Conservation (phyloP, 1,140 invertebrate species). For the Drosophila pachea region DNA sequence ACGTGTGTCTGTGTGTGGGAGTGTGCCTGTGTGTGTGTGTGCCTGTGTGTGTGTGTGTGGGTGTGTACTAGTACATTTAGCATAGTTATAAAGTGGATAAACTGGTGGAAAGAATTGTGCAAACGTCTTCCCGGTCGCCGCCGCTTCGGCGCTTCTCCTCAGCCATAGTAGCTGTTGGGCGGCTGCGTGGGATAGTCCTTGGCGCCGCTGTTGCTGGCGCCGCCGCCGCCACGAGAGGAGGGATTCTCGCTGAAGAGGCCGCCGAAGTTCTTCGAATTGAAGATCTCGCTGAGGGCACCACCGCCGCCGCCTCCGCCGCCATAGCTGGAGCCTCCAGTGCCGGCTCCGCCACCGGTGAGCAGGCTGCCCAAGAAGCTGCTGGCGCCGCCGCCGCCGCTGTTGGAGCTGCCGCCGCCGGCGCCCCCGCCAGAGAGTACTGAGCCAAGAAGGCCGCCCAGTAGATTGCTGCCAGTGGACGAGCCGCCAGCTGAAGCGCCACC, state of each 20-base stretch:
- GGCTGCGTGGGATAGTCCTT: conserved; percentile 75
- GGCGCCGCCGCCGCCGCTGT: conserved; percentile 48
- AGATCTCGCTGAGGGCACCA: conserved; percentile 61
- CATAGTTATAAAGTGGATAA: too few relatives aligned
- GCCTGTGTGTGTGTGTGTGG: too few relatives aligned
- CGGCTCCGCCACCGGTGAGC: conserved; percentile 51
- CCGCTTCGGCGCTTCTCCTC: conserved; percentile 21
- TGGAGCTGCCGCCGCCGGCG: conserved; percentile 12
- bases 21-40: too few relatives aligned
- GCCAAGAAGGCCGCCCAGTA: conserved; percentile 60
- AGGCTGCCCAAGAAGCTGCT: conserved; percentile 65
- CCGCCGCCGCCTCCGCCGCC: conserved; percentile 40
- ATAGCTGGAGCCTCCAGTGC: conserved; percentile 19
- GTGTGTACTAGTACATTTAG: too few relatives aligned
- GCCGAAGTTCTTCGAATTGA: conserved; percentile 71
- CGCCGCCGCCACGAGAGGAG: conserved; percentile 35
- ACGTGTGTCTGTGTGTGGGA: conserved; percentile 18
- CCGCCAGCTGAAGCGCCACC: conserved; percentile 40
- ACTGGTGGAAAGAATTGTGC: neutral
- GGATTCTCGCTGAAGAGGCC: conserved; percentile 76
- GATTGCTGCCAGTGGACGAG: conserved; percentile 49
- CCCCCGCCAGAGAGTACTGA: conserved; percentile 62
- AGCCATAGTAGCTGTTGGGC: conserved; percentile 58
- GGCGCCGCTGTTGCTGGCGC: conserved; percentile 35
- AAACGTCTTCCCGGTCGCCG: too few relatives aligned